A percentile compares a stretch with the other conserved stretches of the same genome.
These are phyloP conservation scores for Pristionchus fissidentatus DNA, from an alignment of 2,888 invertebrate genomes.

Conservation along the genomic window DNA sequence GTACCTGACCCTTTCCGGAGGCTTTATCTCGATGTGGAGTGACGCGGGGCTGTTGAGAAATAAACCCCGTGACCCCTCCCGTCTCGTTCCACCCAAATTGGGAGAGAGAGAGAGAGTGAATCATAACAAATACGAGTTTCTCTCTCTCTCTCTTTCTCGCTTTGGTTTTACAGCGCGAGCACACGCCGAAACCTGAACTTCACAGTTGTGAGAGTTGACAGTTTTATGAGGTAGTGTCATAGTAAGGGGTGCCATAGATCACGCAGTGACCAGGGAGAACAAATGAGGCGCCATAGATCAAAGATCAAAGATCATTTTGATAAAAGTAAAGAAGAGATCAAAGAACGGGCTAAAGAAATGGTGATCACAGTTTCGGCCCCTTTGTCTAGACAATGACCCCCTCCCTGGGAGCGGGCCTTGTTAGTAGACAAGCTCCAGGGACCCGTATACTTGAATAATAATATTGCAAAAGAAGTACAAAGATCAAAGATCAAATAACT, in stretches of 20 bases:
- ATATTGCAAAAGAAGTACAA: too few species aligned
- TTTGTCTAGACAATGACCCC: too few species aligned
- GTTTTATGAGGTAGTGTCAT: not conserved
- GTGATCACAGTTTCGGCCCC: too few species aligned
- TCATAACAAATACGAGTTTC: constrained; percentile 30
- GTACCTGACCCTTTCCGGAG: not conserved
- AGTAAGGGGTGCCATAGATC: not conserved
- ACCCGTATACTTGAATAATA: too few species aligned
- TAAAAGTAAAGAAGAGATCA: too few species aligned
- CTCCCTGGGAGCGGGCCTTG: too few species aligned
- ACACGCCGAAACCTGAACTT: constrained; percentile 13
- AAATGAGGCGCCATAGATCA: not conserved
- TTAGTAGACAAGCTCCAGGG: too few species aligned
- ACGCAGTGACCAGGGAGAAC: not conserved
- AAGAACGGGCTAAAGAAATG: too few species aligned
- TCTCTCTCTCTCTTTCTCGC: not conserved
- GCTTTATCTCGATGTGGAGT: not conserved
- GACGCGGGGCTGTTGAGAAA: not conserved
- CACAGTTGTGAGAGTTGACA: not conserved
- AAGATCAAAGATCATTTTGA: too few species aligned
- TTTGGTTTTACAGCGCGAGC: constrained; percentile 2
- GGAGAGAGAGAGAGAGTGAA: not conserved
- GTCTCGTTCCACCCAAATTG: constrained; percentile 22
- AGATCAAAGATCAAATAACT: constrained; percentile 19
- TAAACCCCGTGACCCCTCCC: constrained; percentile 39